Conservation (phyloP, 1,140 invertebrate species). For the Drosophila albomicans region DNA sequence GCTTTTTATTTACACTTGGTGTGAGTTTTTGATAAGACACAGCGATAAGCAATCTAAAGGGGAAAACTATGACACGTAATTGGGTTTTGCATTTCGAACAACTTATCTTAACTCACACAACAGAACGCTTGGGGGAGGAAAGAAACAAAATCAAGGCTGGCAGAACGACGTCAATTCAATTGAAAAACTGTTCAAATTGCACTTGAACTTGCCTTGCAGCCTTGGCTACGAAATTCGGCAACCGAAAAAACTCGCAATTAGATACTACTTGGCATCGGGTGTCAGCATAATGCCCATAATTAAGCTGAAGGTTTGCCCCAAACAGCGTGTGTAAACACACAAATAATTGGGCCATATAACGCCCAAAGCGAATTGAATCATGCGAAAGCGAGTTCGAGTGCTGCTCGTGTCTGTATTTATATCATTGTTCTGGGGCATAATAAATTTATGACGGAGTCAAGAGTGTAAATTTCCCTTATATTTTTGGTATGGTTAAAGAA, state of each 20-base stretch:
- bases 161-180: constrained; percentile 29
- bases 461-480: too few relatives aligned
- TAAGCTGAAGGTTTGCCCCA: constrained; percentile 43
- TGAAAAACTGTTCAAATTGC: constrained; percentile 14
- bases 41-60: constrained; percentile 59
- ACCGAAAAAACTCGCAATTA: constrained; percentile 13
- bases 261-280: constrained; percentile 1
- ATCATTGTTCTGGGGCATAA: too few relatives aligned
- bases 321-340: constrained; percentile 24
- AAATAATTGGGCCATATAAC: constrained; percentile 68
- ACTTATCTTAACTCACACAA: constrained; percentile 25
- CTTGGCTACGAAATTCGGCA: constrained; percentile 18
- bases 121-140: not conserved
- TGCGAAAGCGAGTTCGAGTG: not conserved
- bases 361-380: constrained; percentile 32
- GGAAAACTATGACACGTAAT: constrained; percentile 62
- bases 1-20: constrained; percentile 14
- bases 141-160: not conserved
- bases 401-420: too few relatives aligned
- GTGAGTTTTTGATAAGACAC: constrained; percentile 45
- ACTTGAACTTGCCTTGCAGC: constrained; percentile 44
- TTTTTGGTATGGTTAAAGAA: too few relatives aligned
- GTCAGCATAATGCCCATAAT: constrained; percentile 13
- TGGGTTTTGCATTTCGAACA: constrained; percentile 27
- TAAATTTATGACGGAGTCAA: too few relatives aligned